Evolutionary conservation across 2,888 invertebrate species (phyloP).

Genomic region (Thymelicus lineola): DNA sequence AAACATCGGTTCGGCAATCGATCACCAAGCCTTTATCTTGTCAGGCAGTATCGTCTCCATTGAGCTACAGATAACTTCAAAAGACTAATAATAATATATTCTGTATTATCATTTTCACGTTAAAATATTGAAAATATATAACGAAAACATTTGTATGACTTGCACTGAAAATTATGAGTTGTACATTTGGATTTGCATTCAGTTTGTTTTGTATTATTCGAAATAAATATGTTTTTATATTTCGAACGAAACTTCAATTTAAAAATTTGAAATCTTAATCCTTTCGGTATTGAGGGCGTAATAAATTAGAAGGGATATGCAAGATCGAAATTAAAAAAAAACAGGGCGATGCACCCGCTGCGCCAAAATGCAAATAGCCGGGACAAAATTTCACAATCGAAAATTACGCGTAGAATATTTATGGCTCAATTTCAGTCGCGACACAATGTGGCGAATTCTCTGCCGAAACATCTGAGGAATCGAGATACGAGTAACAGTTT

Average conservation of each 20-base stretch:
- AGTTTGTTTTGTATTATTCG: neutral
- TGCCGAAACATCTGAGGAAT: constrained; percentile 28
- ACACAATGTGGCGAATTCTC: constrained; percentile 54
- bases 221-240: constrained; percentile 11
- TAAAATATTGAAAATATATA: too few relatives aligned
- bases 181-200: constrained; percentile 10
- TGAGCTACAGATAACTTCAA: too few relatives aligned
- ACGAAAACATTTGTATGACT: neutral
- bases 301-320: constrained; percentile 27
- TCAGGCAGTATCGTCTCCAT: too few relatives aligned
- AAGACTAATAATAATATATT: too few relatives aligned
- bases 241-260: constrained; percentile 31
- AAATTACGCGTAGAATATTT: constrained; percentile 79
- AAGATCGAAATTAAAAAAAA: constrained; percentile 28
- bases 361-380: constrained; percentile 36
- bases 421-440: constrained; percentile 74
- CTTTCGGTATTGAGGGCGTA: constrained; percentile 26
- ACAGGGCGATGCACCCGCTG: constrained; percentile 31
- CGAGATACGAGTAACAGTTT: constrained; percentile 43
- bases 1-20: too few relatives aligned
- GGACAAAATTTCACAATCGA: constrained; percentile 43
- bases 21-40: too few relatives aligned
- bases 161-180: constrained; percentile 1
- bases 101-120: too few relatives aligned
- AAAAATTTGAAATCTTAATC: constrained; percentile 35